These are phyloP conservation scores for Chrysotoxum bicinctum DNA, from an alignment of 2,888 invertebrate genomes.

Conservation along the genomic window DNA sequence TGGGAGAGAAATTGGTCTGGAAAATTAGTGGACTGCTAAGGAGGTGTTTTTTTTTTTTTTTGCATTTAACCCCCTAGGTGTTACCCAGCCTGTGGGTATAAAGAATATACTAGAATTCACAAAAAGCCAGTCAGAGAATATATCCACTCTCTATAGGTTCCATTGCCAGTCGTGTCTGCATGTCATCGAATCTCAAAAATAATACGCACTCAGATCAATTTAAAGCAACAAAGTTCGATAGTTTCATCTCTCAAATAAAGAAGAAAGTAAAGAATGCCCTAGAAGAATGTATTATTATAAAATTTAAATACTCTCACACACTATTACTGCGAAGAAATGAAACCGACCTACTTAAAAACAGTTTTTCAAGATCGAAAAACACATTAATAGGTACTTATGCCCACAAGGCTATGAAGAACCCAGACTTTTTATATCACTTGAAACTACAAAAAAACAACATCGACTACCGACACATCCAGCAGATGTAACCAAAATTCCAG, in stretches of 20 bases:
- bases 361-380: not conserved
- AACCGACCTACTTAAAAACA: conserved; percentile 14
- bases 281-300: not conserved
- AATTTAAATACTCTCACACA: not conserved
- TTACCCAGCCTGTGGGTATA: too few species aligned
- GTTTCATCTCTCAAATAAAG: not conserved
- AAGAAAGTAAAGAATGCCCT: not conserved
- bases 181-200: too few species aligned
- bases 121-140: too few species aligned
- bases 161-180: too few species aligned
- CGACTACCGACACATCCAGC: conserved; percentile 31
- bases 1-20: too few species aligned
- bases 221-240: too few species aligned
- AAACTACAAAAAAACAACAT: not conserved
- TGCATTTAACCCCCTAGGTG: too few species aligned
- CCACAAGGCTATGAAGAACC: not conserved
- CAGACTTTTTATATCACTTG: conserved; percentile 2
- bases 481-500: conserved; percentile 57
- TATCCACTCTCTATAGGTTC: too few species aligned
- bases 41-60: too few species aligned
- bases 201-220: too few species aligned
- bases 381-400: conserved; percentile 6
- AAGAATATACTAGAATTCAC: too few species aligned
- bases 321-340: conserved; percentile 2
- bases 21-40: too few species aligned